phyloP scores from a whole-genome alignment of 2,888 invertebrate species.

The Spodoptera exigua region DNA sequence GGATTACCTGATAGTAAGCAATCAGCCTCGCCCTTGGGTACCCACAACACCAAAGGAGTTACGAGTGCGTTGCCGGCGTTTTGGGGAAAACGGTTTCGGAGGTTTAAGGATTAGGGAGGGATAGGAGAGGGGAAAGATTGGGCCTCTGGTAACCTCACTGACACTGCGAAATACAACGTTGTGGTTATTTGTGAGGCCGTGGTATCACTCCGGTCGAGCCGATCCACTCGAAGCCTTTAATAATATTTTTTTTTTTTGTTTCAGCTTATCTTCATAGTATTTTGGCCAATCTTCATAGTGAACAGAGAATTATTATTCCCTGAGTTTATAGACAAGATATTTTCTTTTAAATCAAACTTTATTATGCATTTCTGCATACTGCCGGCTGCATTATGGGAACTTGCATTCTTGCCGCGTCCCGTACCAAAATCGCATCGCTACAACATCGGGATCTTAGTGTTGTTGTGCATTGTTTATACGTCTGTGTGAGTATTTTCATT shows the following conservation, averaged over 20 bases:
- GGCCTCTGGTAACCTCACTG: too few relatives aligned
- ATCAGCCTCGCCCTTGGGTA: too few relatives aligned
- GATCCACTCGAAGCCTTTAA: too few relatives aligned
- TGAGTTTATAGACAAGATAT: conserved; percentile 67
- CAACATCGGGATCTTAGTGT: conserved; percentile 42
- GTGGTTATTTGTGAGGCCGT: too few relatives aligned
- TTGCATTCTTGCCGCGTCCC: conserved; percentile 58
- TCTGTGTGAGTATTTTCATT: conserved; percentile 64
- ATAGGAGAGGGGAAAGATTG: too few relatives aligned
- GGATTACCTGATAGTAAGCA: too few relatives aligned
- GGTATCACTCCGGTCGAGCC: too few relatives aligned
- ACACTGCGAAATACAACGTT: too few relatives aligned
- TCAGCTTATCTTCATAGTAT: conserved; percentile 68
- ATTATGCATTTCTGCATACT: conserved; percentile 68
- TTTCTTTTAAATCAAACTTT: conserved; percentile 65
- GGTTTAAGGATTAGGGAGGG: too few relatives aligned
- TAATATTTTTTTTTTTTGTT: conserved; percentile 51
- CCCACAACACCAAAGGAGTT: too few relatives aligned
- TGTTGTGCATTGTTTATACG: conserved; percentile 51
- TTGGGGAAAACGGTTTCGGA: too few relatives aligned
- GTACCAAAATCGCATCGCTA: conserved; percentile 56
- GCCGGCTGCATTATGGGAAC: conserved; percentile 68
- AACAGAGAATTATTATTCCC: conserved; percentile 70
- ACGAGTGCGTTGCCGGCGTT: too few relatives aligned
- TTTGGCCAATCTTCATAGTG: conserved; percentile 72